Base-by-base conservation (phyloP, 1,140 invertebrate genomes). In the Leptinotarsa texana region DNA sequence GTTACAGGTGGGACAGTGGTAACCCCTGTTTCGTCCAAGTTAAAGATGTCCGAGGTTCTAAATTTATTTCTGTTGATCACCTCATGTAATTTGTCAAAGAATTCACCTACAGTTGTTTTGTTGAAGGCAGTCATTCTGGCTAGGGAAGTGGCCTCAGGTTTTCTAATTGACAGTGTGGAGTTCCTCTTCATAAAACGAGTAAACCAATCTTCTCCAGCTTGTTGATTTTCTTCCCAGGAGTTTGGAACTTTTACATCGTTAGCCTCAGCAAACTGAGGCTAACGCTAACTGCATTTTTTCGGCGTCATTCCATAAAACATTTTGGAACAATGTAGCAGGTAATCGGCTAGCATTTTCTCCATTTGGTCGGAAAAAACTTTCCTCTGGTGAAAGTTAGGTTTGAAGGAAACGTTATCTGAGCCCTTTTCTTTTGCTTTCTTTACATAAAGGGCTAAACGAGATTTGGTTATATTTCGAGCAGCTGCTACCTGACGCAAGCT, bases 81-180 rank as follows among this genome's bases (percentile, higher is more conserved):
- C 22, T 67, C 33, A 24, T 67, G 17, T 42, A 48, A 18, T 69
- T 69, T 69, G 42, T 69, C 22, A 24, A 48, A 57, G 49, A 49
- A 48, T 69, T 48, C 5, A n/a, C 11, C 49, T 42, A 57, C 49
- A 33, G 11, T 62, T 24, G 49, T 61, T 57, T 62, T 61, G 62
- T 74, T 74, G 48, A 74, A 74, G 13, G 48, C 13, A 49, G 73
- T 74, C 21, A 48, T 33, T 13, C 62, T 67, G 24, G 18, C 65
- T 18, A 75, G 42, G 57, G 69, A 71, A 22, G 74, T 75, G 5
- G 74, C 57, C 63, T 75, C 69, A 27, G 74, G 69, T 42, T 15
- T 66, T 51, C 69, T 49, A 8, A 75, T 24, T n/a, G 68, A 62
- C 22, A 75, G 48, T 15, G 48, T 72, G 17, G 68, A 22, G 72